Evolutionary conservation across 2,888 invertebrate genomes (phyloP), one percentile per base, ranked within the genome.

Genomic region (Drosophila imparisetae): DNA sequence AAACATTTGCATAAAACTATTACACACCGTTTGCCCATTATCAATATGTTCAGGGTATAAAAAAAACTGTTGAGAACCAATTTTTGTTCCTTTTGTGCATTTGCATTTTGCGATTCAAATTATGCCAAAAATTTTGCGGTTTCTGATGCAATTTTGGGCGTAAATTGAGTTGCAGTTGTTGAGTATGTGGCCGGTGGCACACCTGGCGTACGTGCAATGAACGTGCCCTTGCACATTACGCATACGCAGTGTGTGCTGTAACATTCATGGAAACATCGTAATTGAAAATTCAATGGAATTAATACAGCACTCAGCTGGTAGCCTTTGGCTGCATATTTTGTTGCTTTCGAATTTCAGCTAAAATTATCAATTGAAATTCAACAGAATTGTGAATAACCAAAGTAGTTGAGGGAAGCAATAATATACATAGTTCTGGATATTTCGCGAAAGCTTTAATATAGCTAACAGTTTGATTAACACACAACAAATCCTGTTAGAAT

Each of bases 201-300:
- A 85, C 69, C 73, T 78, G 83, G 78, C 83, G 88, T 78, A 85
- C 87, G 66, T 62, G 80, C 72, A 72, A 67, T 40, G 49, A 0
- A 38, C n/a, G 13, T 42, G n/a, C 38, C 34, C 65, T 70, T 72
- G 60, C 60, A 78, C 62, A 80, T 81, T 72, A 63, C 74, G 66
- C 62, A 84, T 78, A 73, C 84, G 75, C 29, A 21, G 29, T 63
- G 49, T 36, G 49, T 42, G 8, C 4, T 3, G 36, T 8, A 5
- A 52, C 36, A 7, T 18, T 24, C 30, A 21, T n/a, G 10, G 24
- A 21, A 42, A 63, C 30, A 42, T 10, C 40, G n/a, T 42, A 6
- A 38, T 4, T 27, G 10, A 21, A 30, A 45, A 21, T 3, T 36
- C 45, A 54, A 48, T 38, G 11, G 13, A 65, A 34, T 29, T 38